Evolutionary conservation across 2,888 invertebrate species (phyloP).

Genomic region (Cheiracanthium punctorium): DNA sequence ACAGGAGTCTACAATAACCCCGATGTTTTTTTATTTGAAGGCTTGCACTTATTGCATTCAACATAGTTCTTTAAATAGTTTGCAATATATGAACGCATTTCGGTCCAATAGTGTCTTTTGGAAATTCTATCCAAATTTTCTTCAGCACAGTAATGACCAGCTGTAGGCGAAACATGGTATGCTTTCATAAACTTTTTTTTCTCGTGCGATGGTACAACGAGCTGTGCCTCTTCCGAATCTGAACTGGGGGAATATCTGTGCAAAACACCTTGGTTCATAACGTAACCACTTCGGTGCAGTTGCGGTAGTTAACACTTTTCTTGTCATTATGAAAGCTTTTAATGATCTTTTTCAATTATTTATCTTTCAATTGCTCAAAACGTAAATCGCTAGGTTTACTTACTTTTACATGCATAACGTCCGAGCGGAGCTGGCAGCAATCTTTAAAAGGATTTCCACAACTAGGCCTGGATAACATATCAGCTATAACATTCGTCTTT

Average conservation of each 20-base stretch:
- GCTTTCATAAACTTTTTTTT: neutral
- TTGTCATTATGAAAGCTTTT: slow-evolving; percentile 14
- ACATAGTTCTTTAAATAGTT: too few species aligned
- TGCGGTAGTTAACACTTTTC: slow-evolving; percentile 4
- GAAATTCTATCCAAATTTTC: slow-evolving; percentile 32
- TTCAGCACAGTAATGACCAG: slow-evolving; percentile 52
- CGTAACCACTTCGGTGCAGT: slow-evolving; percentile 11
- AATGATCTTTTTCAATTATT: slow-evolving; percentile 16
- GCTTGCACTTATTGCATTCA: slow-evolving; percentile 3
- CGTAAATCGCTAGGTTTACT: slow-evolving; percentile 1
- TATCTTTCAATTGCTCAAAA: slow-evolving; percentile 7
- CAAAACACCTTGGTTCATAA: slow-evolving; percentile 11
- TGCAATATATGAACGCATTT: slow-evolving; percentile 42
- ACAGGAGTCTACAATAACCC: neutral
- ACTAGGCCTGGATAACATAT: slow-evolving; percentile 9
- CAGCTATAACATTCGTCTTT: slow-evolving; percentile 17
- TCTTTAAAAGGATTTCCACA: neutral
- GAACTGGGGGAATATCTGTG: neutral
- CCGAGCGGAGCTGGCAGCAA: neutral
- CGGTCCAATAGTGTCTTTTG: slow-evolving; percentile 48
- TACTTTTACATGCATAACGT: neutral
- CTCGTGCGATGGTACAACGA: neutral
- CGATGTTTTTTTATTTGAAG: neutral
- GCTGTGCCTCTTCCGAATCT: slow-evolving; percentile 16
- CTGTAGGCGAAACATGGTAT: slow-evolving; percentile 59